These are phyloP conservation scores for Clytia hemisphaerica DNA, from an alignment of 30 jellyfish, hydroid and myxozoan genomes.

Conservation along the genomic window DNA sequence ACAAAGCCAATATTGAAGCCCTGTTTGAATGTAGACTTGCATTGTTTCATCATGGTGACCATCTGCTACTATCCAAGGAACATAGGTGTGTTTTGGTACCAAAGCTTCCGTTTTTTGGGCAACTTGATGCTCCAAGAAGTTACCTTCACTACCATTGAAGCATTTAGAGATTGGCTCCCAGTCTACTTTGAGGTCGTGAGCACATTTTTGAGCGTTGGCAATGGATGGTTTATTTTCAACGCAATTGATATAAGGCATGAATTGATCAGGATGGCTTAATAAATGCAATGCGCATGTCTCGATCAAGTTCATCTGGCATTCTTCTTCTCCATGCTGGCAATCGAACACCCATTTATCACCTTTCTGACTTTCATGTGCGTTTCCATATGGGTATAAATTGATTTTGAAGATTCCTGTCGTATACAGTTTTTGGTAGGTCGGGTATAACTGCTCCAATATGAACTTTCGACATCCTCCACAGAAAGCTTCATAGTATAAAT, in stretches of 20 bases:
- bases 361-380: neutral
- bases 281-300: constrained; percentile 13
- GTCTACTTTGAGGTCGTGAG: neutral
- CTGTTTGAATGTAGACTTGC: constrained; percentile 16
- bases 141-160: neutral
- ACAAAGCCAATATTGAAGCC: constrained; percentile 19
- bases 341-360: constrained; percentile 1
- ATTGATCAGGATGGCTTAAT: neutral
- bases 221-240: neutral
- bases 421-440: neutral
- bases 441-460: neutral
- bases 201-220: neutral
- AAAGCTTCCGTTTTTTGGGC: constrained; percentile 42
- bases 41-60: constrained; percentile 36
- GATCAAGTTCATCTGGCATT: neutral
- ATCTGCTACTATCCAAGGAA: constrained; percentile 43
- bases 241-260: neutral
- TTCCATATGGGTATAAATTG: neutral
- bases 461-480: constrained; percentile 5
- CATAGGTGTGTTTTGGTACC: constrained; percentile 37
- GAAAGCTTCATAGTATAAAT: neutral
- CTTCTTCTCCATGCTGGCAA: constrained; percentile 8
- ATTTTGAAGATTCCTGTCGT: neutral
- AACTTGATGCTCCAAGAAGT: constrained; percentile 24
- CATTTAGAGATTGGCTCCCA: neutral